These are phyloP conservation scores for Rhegmatorhina hoffmannsi DNA, from an alignment of 2,113 vertebrate species.

Conservation along the genomic window DNA sequence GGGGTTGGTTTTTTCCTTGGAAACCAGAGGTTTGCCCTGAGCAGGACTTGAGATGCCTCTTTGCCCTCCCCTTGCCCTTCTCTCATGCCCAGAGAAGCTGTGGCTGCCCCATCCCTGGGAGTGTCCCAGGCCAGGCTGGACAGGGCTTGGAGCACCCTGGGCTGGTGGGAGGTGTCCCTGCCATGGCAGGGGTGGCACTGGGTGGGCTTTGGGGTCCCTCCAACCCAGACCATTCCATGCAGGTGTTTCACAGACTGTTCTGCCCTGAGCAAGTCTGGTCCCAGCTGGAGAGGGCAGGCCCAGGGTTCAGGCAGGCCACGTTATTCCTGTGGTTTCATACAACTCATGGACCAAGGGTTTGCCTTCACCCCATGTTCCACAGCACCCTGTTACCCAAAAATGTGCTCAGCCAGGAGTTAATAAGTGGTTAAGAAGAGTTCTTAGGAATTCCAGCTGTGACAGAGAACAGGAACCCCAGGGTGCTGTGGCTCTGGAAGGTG, in stretches of 20 bases:
- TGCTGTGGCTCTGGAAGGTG: not conserved
- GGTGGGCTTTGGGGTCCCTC: fast-evolving
- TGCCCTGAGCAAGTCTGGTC: not conserved
- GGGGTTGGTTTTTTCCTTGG: fast-evolving
- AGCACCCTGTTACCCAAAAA: not conserved
- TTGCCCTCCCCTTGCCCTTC: not conserved
- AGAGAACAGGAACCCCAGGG: not conserved
- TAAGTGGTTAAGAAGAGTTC: not conserved
- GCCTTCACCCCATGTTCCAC: not conserved
- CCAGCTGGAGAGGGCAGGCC: not conserved
- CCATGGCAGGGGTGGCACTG: not conserved
- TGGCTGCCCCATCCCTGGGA: not conserved
- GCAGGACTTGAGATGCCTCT: not conserved
- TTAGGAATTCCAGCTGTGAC: not conserved
- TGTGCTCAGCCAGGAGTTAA: not conserved
- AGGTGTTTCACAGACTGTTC: not conserved
- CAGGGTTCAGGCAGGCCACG: no score
- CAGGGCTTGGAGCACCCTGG: not conserved
- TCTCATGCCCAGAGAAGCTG: not conserved
- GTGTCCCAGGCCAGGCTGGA: not conserved
- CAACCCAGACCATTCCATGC: not conserved
- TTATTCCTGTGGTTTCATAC: not conserved
- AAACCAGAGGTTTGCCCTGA: not conserved
- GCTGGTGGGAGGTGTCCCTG: not conserved
- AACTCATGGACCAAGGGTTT: not conserved